Base-by-base conservation (phyloP, 2,888 invertebrate genomes). In the Lycia hirtaria region DNA sequence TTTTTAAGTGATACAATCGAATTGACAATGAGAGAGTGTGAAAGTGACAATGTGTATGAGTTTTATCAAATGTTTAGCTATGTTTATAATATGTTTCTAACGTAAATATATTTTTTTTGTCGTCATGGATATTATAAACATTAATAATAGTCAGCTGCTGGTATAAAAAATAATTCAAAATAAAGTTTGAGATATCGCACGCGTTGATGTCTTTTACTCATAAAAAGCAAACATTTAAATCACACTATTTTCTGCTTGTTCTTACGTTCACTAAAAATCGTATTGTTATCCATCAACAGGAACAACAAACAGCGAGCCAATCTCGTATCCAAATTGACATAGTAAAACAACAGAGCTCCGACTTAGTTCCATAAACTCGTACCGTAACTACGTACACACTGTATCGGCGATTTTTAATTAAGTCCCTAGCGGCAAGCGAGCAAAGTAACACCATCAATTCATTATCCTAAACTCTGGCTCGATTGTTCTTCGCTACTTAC, bases 351-450 rank as follows among this genome's bases (percentile, higher is more conserved):
- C 88, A 85, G 81, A 83, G 86, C 79, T 81, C 84, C 79, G 78
- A 85, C 81, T 81, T 88, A 92, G 89, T 90, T 90, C 81, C 82
- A 87, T 87, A 87, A 91, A 90, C 89, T 91, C 90, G 87, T 87
- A 89, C 74, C 82, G 66, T n/a, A 89, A 88, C 89, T 88, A 88
- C 86, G 87, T 85, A 89, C 90, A 92, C 88, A 89, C 89, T 90
- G 88, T 88, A 92, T 92, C 87, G 92, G 88, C 88, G 88, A 92
- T 92, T 92, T 91, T 92, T 92, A 92, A 92, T 92, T 92, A 92
- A 91, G 88, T 90, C 90, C 87, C 87, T 78, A 81, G 87, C 82
- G 84, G 77, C 85, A 84, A 87, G 87, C 88, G 87, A 82, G 88
- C 87, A 80, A 87, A 88, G 91, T 89, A 90, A 91, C 92, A 90